Conservation (phyloP, 2,888 invertebrate genomes). For the Thumatha senex region DNA sequence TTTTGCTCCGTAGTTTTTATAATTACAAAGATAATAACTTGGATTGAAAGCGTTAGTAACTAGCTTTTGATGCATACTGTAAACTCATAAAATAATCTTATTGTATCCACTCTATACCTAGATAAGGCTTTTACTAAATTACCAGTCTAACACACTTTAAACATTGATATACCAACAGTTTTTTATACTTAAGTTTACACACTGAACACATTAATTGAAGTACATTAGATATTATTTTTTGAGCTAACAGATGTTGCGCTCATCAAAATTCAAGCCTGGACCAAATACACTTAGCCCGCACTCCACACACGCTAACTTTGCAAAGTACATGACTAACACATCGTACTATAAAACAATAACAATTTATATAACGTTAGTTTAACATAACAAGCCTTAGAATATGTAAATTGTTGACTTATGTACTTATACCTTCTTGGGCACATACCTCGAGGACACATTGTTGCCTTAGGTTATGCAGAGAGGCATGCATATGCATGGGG, state of each 20-base stretch:
- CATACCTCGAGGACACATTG: not conserved
- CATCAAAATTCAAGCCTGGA: not conserved
- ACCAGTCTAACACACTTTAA: too few relatives aligned
- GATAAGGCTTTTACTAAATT: too few relatives aligned
- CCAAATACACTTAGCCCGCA: not conserved
- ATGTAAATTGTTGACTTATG: conserved; percentile 3
- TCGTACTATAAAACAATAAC: not conserved
- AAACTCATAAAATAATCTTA: too few relatives aligned
- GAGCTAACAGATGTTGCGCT: not conserved
- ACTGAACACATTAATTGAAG: not conserved
- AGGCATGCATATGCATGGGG: not conserved
- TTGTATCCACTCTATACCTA: too few relatives aligned
- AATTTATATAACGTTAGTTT: not conserved
- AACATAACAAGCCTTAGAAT: conserved; percentile 1
- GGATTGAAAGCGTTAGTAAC: too few relatives aligned
- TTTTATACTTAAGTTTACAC: too few relatives aligned
- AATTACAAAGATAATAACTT: too few relatives aligned
- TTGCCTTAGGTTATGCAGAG: not conserved
- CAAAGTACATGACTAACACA: not conserved
- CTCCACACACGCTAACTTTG: not conserved
- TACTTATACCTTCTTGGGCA: conserved; percentile 1
- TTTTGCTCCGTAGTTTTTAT: too few relatives aligned
- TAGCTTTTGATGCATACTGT: too few relatives aligned
- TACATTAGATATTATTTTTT: too few relatives aligned
- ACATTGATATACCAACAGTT: not conserved